Evolutionary conservation across 2,888 invertebrate species (phyloP).

Genomic region (Phymatocera aterrima): DNA sequence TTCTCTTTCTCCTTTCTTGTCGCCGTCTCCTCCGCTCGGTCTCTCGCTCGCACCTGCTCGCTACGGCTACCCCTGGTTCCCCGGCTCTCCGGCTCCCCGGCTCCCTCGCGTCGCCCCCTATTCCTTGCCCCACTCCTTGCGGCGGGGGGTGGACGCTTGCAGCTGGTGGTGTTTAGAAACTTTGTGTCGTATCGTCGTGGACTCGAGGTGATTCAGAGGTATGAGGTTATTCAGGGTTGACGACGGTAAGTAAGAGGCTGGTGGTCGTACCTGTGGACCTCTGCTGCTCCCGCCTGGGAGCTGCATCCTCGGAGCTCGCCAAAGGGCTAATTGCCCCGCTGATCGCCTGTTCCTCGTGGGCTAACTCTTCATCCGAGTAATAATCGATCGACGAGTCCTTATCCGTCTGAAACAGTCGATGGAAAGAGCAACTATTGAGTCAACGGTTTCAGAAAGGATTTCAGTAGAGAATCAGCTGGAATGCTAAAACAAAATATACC

Average conservation of each 20-base stretch:
- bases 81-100: too few species aligned
- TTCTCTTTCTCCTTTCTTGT: slow-evolving; percentile 50
- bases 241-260: slow-evolving; percentile 64
- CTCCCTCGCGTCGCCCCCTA: slow-evolving; percentile 68
- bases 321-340: slow-evolving; percentile 73
- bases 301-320: slow-evolving; percentile 74
- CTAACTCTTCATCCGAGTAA: background rate
- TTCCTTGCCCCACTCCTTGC: slow-evolving; percentile 70
- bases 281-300: slow-evolving; percentile 74
- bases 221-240: slow-evolving; percentile 59
- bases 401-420: slow-evolving; percentile 22
- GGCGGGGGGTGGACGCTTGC: slow-evolving; percentile 69
- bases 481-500: background rate
- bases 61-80: slow-evolving; percentile 59
- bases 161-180: slow-evolving; percentile 65
- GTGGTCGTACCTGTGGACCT: slow-evolving; percentile 70
- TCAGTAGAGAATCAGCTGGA: background rate
- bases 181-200: slow-evolving; percentile 64
- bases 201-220: slow-evolving; percentile 63
- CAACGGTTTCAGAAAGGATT: background rate
- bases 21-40: slow-evolving; percentile 52
- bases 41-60: slow-evolving; percentile 53
- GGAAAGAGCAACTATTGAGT: background rate
- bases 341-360: slow-evolving; percentile 55
- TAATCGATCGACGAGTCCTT: background rate